Evolutionary conservation across 2,113 vertebrate species (phyloP), one percentile per base, ranked within the genome.

Genomic region (Nettapus auritus): DNA sequence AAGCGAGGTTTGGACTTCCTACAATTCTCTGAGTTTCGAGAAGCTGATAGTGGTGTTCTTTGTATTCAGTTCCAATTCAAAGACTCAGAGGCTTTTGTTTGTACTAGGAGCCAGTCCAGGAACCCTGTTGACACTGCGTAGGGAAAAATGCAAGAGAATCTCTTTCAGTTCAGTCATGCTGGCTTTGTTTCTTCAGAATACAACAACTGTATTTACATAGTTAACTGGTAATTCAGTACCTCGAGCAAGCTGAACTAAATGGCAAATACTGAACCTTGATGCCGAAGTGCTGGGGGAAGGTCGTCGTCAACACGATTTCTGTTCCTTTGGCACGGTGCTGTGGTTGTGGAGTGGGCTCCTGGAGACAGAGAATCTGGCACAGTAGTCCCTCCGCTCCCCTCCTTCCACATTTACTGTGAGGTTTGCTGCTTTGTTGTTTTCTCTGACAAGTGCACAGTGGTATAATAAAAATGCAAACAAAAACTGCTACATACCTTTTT

Each of bases 51-150:
- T 95, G 95, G 18, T 16, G 88, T 23, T 90, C 94, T 97, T 97
- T 96, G 95, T 97, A 22, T 71, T 94, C 95, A 33, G 88, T 82
- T 94, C 52, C 86, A 90, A 82, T 84, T 81, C 83, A 90, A 59
- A 83, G 83, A 71, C 92, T 90, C 93, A 2, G 93, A 93, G 92
- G 86, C 80, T 71, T 96, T 96, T 96, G 94, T 96, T 88, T 95
- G 92, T 63, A 36, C 84, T 84, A 86, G 95, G 95, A 94, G 85
- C 91, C 76, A 3, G 76, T 46, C 96, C 94, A 95, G 95, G 91
- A 97, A 90, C 91, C 89, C 93, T 95, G 94, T 86, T 94, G 95
- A 94, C 91, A 90, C 94, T 88, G 94, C 6, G 55, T 82, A 93
- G 85, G 86, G 56, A 88, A 93, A 95, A 96, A 94, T 81, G 91